Evolutionary conservation across 2,888 invertebrate species (phyloP).

Genomic region (Pocota personata): DNA sequence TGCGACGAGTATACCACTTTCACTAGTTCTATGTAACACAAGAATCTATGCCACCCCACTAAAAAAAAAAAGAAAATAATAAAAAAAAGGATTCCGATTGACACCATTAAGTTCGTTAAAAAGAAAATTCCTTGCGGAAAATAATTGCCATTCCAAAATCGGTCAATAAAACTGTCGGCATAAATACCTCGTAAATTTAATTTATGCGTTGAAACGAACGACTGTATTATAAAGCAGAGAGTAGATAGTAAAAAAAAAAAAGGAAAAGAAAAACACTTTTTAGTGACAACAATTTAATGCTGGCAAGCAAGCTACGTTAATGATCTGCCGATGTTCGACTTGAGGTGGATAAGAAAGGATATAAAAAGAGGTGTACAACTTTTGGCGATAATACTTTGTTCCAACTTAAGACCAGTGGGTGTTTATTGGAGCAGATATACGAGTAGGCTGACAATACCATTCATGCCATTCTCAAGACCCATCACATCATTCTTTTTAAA

Average conservation of each 20-base stretch:
- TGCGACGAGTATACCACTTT: background rate
- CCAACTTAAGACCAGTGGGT: too few relatives aligned
- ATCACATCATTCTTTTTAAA: too few relatives aligned
- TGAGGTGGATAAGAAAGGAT: background rate
- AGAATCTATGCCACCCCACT: background rate
- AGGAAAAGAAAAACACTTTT: background rate
- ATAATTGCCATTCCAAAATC: constrained; percentile 31
- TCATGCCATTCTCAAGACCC: too few relatives aligned
- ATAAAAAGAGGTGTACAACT: background rate
- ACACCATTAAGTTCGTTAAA: background rate
- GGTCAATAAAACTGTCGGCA: constrained; percentile 33
- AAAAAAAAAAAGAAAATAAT: background rate
- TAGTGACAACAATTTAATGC: background rate
- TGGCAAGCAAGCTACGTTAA: background rate
- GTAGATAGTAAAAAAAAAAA: background rate
- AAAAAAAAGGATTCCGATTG: constrained; percentile 10
- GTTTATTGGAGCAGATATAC: too few relatives aligned
- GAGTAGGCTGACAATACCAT: too few relatives aligned
- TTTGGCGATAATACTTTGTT: background rate
- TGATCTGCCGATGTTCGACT: background rate
- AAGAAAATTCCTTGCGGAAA: constrained; percentile 20
- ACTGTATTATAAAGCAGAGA: background rate
- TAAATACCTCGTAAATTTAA: constrained; percentile 54
- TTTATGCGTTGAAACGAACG: constrained; percentile 45
- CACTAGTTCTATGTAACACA: background rate